These are phyloP conservation scores for Delia radicum DNA, from an alignment of 1,140 invertebrate genomes.

Conservation along the genomic window DNA sequence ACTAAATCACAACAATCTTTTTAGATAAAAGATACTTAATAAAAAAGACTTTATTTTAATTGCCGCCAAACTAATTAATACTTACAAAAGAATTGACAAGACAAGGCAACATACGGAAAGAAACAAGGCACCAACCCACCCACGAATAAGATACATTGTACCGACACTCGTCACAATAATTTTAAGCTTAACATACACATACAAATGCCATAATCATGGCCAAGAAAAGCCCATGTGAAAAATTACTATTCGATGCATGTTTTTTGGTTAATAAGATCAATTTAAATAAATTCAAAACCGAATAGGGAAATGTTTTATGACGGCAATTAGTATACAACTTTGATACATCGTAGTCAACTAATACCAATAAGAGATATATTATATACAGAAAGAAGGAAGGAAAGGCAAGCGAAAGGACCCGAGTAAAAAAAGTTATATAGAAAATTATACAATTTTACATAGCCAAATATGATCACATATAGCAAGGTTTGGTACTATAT, in stretches of 20 bases:
- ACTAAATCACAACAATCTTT: not conserved
- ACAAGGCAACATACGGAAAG: not conserved
- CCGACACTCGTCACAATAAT: not conserved
- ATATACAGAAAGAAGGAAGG: no score
- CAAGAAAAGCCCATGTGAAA: not conserved
- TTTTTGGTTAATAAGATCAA: not conserved
- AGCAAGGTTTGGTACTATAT: no score
- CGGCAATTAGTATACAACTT: not conserved
- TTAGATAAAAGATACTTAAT: not conserved
- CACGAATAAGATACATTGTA: not conserved
- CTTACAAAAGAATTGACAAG: not conserved
- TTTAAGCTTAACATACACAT: not conserved
- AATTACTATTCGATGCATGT: not conserved
- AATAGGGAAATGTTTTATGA: not conserved
- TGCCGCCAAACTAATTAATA: not conserved
- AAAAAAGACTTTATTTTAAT: not conserved
- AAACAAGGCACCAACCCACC: not conserved
- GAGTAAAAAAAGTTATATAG: no score
- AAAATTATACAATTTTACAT: no score
- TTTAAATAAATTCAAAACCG: not conserved
- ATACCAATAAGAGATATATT: no score
- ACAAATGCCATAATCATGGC: not conserved
- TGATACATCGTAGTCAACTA: not conserved
- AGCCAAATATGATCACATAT: no score
- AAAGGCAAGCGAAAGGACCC: not conserved